Conservation (phyloP, 2,797 vertebrate genomes). For the Selene dorsalis region DNA sequence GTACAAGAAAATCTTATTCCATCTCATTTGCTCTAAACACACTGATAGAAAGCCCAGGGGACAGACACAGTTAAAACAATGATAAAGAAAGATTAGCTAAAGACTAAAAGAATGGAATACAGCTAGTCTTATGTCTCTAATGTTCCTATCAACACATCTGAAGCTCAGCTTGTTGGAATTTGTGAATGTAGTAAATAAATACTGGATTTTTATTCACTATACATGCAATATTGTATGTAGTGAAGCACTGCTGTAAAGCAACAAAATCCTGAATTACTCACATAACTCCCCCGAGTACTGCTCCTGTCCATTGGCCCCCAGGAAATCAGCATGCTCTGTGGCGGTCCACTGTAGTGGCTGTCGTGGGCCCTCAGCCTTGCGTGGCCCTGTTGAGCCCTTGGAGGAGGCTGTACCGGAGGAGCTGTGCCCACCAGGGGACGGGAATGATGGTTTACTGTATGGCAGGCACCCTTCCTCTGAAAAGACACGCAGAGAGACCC, state of each 20-base stretch:
- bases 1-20: background rate
- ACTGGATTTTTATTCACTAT: too few species aligned
- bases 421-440: constrained; percentile 96
- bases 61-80: background rate
- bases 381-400: constrained; percentile 96
- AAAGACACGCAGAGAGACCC: constrained; percentile 49
- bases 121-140: background rate
- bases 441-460: constrained; percentile 97
- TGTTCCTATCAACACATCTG: background rate
- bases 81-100: background rate
- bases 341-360: constrained; percentile 91
- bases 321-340: constrained; percentile 93
- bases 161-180: background rate
- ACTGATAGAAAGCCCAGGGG: background rate
- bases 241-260: constrained; percentile 19
- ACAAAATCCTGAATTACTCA: constrained; percentile 80
- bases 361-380: constrained; percentile 91
- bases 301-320: constrained; percentile 93
- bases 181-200: too few species aligned
- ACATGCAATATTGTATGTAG: background rate
- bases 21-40: background rate
- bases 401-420: constrained; percentile 98
- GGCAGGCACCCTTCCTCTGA: constrained; percentile 94
- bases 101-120: background rate
- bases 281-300: constrained; percentile 98